These are phyloP conservation scores for Pampus argenteus DNA, from an alignment of 2,797 vertebrate genomes.

Conservation along the genomic window DNA sequence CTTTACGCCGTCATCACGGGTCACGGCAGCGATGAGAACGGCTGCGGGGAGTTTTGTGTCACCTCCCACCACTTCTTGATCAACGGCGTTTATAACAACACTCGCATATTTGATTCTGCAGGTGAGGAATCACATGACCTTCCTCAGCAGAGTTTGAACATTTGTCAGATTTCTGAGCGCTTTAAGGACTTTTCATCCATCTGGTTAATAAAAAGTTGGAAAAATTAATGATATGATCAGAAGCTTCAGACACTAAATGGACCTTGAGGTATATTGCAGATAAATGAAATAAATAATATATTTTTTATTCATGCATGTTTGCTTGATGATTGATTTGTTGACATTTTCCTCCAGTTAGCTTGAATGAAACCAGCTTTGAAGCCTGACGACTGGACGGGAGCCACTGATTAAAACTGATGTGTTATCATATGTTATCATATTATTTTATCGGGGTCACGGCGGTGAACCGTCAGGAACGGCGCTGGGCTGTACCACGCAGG, in stretches of 20 bases:
- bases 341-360: no score
- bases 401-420: background rate
- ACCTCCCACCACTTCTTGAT: constrained; percentile 86
- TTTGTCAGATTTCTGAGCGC: background rate
- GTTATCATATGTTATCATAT: no score
- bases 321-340: background rate
- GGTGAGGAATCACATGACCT: constrained; percentile 64
- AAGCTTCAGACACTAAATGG: no score
- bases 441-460: background rate
- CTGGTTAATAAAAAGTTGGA: background rate
- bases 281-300: no score
- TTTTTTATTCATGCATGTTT: no score
- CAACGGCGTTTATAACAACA: constrained; percentile 81
- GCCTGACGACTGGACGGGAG: background rate
- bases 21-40: constrained; percentile 85
- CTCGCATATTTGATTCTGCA: constrained; percentile 79
- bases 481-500: constrained; percentile 81
- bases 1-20: constrained; percentile 86
- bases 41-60: constrained; percentile 86
- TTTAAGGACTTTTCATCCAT: background rate
- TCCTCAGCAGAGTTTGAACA: background rate
- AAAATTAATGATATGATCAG: no score
- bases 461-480: constrained; percentile 66
- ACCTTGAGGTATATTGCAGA: no score
- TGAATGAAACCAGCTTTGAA: no score